phyloP scores from a whole-genome alignment of 2,888 invertebrate genomes.

The Galerucella pusilla region DNA sequence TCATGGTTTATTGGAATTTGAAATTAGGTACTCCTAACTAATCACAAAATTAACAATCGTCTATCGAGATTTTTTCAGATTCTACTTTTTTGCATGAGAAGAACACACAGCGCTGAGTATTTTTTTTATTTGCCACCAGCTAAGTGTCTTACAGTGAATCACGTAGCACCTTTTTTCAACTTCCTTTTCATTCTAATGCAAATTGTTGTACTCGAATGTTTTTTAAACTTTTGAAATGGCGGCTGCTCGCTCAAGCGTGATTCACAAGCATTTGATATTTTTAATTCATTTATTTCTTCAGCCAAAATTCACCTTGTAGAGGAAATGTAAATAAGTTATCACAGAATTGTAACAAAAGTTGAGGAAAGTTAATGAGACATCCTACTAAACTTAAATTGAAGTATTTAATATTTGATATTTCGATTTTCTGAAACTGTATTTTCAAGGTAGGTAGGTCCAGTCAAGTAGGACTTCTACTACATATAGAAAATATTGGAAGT shows the following conservation, averaged over 20 bases:
- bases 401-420: too few relatives aligned
- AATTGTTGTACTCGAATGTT: slow-evolving; percentile 43
- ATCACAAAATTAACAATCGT: too few relatives aligned
- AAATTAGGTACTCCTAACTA: too few relatives aligned
- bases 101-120: background rate
- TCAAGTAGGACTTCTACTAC: too few relatives aligned
- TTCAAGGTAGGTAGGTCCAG: too few relatives aligned
- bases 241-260: slow-evolving; percentile 6
- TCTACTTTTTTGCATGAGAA: background rate
- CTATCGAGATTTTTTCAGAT: background rate
- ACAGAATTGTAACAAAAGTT: background rate
- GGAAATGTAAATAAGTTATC: background rate
- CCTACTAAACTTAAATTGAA: too few relatives aligned
- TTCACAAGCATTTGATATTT: slow-evolving; percentile 5
- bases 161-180: slow-evolving; percentile 47
- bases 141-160: slow-evolving; percentile 35
- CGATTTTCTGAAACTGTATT: too few relatives aligned
- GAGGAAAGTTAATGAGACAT: background rate
- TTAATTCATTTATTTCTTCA: background rate
- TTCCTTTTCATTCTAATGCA: slow-evolving; percentile 47
- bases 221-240: slow-evolving; percentile 9
- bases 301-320: background rate
- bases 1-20: too few relatives aligned
- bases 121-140: background rate
- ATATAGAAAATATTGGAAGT: too few relatives aligned